These are phyloP conservation scores for Bradynema listronoti DNA, from an alignment of 1,140 invertebrate species.

Conservation along the genomic window DNA sequence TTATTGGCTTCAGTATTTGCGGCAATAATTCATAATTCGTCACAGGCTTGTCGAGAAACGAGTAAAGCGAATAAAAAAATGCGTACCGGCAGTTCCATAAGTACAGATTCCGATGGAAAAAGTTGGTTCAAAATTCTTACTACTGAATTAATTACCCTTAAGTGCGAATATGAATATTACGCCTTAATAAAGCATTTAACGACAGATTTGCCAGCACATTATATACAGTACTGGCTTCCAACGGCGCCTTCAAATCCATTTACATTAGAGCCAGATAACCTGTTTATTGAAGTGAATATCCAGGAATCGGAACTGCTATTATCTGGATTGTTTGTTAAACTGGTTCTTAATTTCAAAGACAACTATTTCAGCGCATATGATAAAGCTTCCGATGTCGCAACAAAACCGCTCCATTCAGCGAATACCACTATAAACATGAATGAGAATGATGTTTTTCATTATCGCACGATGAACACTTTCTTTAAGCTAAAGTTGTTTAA, in stretches of 20 bases:
- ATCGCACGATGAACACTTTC: slow-evolving; percentile 60
- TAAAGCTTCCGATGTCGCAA: slow-evolving; percentile 42
- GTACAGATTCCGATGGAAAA: slow-evolving; percentile 1
- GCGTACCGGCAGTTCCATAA: not conserved
- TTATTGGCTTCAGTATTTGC: slow-evolving; percentile 36
- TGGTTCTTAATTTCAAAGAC: slow-evolving; percentile 49
- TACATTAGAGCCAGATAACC: slow-evolving; percentile 25
- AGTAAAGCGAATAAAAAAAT: slow-evolving; percentile 17
- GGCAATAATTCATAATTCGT: no score
- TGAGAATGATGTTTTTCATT: slow-evolving; percentile 53
- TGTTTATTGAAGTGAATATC: slow-evolving; percentile 33
- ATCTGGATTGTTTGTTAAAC: slow-evolving; percentile 40
- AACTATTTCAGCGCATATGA: slow-evolving; percentile 55
- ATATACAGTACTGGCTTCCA: slow-evolving; percentile 25
- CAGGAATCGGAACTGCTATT: slow-evolving; percentile 42
- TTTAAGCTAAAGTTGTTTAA: slow-evolving; percentile 60
- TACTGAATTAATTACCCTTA: slow-evolving; percentile 40
- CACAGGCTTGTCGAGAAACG: no score
- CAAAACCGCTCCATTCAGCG: slow-evolving; percentile 21
- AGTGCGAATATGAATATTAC: slow-evolving; percentile 47
- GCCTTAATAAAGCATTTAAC: slow-evolving; percentile 30
- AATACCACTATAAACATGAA: slow-evolving; percentile 17
- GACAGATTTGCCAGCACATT: slow-evolving; percentile 38
- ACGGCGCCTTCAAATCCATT: slow-evolving; percentile 10
- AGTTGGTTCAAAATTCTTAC: no score